These are phyloP conservation scores for Gobionotothen gibberifrons DNA, from an alignment of 2,797 vertebrate species.

Conservation along the genomic window DNA sequence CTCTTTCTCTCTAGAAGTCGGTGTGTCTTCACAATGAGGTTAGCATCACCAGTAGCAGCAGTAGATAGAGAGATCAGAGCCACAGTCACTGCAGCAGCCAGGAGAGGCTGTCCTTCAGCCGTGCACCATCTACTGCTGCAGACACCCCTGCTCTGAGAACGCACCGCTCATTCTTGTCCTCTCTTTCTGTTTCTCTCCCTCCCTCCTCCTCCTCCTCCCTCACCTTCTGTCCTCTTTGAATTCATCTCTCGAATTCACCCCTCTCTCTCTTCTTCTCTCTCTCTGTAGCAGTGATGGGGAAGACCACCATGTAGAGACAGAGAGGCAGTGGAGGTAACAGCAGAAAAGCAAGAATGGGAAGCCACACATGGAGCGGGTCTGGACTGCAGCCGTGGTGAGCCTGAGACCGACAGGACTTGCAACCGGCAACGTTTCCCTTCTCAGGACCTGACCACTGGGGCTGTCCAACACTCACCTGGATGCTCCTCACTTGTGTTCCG, in stretches of 20 bases:
- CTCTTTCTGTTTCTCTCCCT: constrained; percentile 53
- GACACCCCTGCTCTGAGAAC: constrained; percentile 70
- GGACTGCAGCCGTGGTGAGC: constrained; percentile 94
- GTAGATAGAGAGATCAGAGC: constrained; percentile 67
- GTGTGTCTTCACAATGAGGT: constrained; percentile 79
- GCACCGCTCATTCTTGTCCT: constrained; percentile 65
- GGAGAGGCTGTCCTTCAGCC: constrained; percentile 71
- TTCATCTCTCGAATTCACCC: constrained; percentile 51
- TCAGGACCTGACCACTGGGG: constrained; percentile 82
- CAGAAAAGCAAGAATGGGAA: constrained; percentile 89
- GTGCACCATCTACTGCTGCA: constrained; percentile 68
- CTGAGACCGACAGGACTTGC: constrained; percentile 72
- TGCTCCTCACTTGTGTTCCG: constrained; percentile 71
- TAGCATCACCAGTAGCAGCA: constrained; percentile 65
- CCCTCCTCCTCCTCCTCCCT: constrained; percentile 61
- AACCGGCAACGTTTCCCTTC: constrained; percentile 72
- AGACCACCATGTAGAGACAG: constrained; percentile 95
- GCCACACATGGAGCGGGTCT: constrained; percentile 91
- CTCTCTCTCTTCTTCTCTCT: constrained; percentile 51
- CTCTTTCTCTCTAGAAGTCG: constrained; percentile 49
- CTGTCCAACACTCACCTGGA: constrained; percentile 80
- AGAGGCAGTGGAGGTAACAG: constrained; percentile 78
- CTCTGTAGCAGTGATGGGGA: constrained; percentile 89
- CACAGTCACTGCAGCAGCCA: constrained; percentile 73
- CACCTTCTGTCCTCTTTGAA: constrained; percentile 64